Base-by-base conservation (phyloP, 2,113 vertebrate genomes). In the Callorhinus ursinus region DNA sequence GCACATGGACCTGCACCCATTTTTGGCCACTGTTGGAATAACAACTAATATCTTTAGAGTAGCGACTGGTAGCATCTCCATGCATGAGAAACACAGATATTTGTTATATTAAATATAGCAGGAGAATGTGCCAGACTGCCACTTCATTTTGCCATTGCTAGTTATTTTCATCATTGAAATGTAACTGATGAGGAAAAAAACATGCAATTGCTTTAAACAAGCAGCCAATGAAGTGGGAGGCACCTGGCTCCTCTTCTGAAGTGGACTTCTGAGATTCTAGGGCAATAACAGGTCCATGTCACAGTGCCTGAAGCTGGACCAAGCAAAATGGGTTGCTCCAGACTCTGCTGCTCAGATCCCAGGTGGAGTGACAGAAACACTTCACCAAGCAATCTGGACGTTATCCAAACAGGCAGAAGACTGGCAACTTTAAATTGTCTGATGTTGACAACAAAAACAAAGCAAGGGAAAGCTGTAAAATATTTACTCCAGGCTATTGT, bases 121-220 rank as follows among this genome's bases (percentile, higher is more conserved):
- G 36, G 28, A 89, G 42, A 77, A 10, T 63, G 16, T 67, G 19
- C 2, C 82, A 88, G 28, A 31, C 0, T 31, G 2, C 14, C 83
- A 79, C 21, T 80, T 53, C 0, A 1, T 89, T 93, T 69, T 67
- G 2, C 26, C 63, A 80, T 12, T 28, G 28, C 22, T 33, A 14
- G 95, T 74, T 79, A 85, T 79, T 94, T 69, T 36, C 63, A 28
- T 69, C 11, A 88, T 71, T 96, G 39, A 96, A 89, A 88, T 90
- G 6, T 42, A 97, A 72, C 28, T 71, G 0, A 69, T 33, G 28
- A 81, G 49, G 39, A 33, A 22, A 65, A 90, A 87, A 49, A 87
- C 31, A 15, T 57, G 31, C 0, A 72, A n/a, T 31, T 93, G 11
- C 53, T 96, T 93, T 72, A 97, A 97, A 94, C n/a, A 89, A 95